A percentile compares a stretch with the other conserved stretches of the same genome.
These are phyloP conservation scores for Neoarius graeffei DNA, from an alignment of 2,113 vertebrate genomes.

Conservation along the genomic window DNA sequence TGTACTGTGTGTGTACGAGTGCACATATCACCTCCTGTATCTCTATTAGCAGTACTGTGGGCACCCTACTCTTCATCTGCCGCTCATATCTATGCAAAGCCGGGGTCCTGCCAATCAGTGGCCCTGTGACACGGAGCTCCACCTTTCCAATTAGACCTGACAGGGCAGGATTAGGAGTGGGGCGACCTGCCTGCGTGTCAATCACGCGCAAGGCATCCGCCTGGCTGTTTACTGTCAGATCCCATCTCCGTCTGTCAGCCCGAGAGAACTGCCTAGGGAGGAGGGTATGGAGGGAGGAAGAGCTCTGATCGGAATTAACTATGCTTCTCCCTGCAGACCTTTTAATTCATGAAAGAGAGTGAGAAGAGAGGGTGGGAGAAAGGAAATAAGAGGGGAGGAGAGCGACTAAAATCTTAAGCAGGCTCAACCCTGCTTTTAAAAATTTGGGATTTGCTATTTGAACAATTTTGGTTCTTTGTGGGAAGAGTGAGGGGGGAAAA, in stretches of 20 bases:
- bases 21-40: constrained; percentile 52
- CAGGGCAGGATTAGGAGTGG: constrained; percentile 83
- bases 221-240: constrained; percentile 83
- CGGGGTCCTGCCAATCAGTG: constrained; percentile 82
- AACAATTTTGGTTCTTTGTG: constrained; percentile 59
- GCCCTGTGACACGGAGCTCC: constrained; percentile 79
- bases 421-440: constrained; percentile 66
- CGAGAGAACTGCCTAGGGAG: constrained; percentile 69
- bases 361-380: constrained; percentile 54
- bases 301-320: constrained; percentile 81
- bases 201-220: constrained; percentile 78
- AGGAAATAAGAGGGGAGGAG: constrained; percentile 67
- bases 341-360: constrained; percentile 79
- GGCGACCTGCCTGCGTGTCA: constrained; percentile 79
- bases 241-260: constrained; percentile 79
- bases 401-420: constrained; percentile 77
- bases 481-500: neutral
- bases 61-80: constrained; percentile 59
- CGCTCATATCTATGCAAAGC: constrained; percentile 84
- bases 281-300: constrained; percentile 56
- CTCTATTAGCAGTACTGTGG: constrained; percentile 77
- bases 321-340: constrained; percentile 78
- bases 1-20: constrained; percentile 22
- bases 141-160: constrained; percentile 84
- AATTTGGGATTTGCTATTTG: constrained; percentile 67